Conservation (phyloP, 2,113 vertebrate genomes). For the Syngnathus floridae region DNA sequence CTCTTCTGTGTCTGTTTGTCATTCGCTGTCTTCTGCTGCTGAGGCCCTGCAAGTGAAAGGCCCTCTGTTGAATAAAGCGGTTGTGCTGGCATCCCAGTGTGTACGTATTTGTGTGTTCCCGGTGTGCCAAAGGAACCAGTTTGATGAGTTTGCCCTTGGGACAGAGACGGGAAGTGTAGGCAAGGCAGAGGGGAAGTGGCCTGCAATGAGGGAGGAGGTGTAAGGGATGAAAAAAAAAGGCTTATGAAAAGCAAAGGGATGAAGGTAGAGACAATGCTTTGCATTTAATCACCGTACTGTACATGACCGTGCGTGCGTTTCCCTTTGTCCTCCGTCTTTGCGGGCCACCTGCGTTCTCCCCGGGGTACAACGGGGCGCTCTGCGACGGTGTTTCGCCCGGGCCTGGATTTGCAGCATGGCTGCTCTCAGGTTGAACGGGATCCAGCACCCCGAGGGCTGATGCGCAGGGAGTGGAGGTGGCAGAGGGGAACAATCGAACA, state of each 20-base stretch:
- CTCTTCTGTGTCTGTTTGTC: conserved; percentile 43
- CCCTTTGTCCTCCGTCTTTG: conserved; percentile 14
- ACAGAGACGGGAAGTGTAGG: conserved; percentile 35
- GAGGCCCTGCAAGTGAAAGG: conserved; percentile 32
- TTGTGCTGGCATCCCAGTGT: conserved; percentile 41
- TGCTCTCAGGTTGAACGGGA: conserved; percentile 54
- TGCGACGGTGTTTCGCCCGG: conserved; percentile 44
- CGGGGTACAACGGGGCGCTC: conserved; percentile 41
- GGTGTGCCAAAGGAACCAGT: conserved; percentile 62
- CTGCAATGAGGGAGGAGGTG: conserved; percentile 41
- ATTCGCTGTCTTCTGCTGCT: conserved; percentile 43
- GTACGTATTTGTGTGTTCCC: conserved; percentile 40
- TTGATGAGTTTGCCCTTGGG: conserved; percentile 58
- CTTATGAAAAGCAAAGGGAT: conserved; percentile 21
- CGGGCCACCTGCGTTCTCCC: conserved; percentile 37
- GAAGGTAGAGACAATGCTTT: conserved; percentile 13
- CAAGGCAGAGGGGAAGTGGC: conserved; percentile 40
- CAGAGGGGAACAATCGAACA: conserved; percentile 23
- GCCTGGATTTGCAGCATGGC: conserved; percentile 60
- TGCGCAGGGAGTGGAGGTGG: conserved; percentile 36
- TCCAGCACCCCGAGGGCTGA: conserved; percentile 55
- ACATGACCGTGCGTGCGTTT: conserved; percentile 32
- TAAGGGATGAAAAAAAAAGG: conserved; percentile 54
- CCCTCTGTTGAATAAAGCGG: conserved; percentile 34
- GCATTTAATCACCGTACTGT: not conserved